phyloP scores from a whole-genome alignment of 2,888 invertebrate genomes.

The Sminthurides aquaticus region DNA sequence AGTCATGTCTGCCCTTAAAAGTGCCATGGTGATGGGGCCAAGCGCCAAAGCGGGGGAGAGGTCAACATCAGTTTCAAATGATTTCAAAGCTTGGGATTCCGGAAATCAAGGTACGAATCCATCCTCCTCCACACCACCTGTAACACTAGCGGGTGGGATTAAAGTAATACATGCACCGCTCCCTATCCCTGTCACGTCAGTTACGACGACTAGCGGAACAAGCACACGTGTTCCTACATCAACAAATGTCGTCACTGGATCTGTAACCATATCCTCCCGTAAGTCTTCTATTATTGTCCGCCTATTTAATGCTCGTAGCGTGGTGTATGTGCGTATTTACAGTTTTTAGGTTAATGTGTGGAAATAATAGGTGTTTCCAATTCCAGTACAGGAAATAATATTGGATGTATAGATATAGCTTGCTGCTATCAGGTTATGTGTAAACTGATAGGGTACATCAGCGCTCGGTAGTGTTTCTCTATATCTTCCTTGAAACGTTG shows the following conservation, averaged over 20 bases:
- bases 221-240: not conserved
- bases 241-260: not conserved
- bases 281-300: too few species aligned
- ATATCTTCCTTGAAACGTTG: too few species aligned
- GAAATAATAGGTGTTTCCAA: too few species aligned
- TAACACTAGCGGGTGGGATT: not conserved
- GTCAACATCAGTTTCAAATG: not conserved
- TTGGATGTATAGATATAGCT: too few species aligned
- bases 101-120: not conserved
- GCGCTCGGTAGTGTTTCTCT: too few species aligned
- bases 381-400: too few species aligned
- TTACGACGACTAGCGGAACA: not conserved
- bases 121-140: not conserved
- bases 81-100: not conserved
- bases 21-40: constrained; percentile 23
- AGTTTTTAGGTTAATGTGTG: too few species aligned
- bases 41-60: not conserved
- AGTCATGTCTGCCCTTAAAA: constrained; percentile 9
- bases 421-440: too few species aligned
- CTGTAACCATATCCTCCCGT: not conserved
- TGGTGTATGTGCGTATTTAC: too few species aligned
- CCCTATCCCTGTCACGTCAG: not conserved
- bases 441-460: too few species aligned
- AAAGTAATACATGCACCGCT: not conserved
- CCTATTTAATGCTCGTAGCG: too few species aligned